Conservation (phyloP, 2,888 invertebrate species). For the Ernsta delagoae region DNA sequence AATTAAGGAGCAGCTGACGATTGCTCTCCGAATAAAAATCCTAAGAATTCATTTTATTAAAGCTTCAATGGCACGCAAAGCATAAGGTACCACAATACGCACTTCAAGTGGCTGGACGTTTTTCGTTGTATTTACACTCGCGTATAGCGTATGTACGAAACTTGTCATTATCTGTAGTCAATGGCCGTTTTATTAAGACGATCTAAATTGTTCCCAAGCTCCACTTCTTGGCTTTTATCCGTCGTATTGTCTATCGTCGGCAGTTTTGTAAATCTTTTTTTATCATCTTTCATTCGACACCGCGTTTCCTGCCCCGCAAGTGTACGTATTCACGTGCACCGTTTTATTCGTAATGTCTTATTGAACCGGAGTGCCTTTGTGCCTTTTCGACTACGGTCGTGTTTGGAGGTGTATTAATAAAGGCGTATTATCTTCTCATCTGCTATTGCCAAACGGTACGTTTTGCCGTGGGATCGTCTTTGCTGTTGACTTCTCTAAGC, state of each 20-base stretch:
- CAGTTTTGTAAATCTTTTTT: constrained; percentile 58
- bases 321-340: constrained; percentile 64
- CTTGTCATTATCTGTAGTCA: constrained; percentile 53
- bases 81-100: constrained; percentile 8
- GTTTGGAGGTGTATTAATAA: constrained; percentile 71
- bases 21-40: background rate
- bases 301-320: constrained; percentile 80
- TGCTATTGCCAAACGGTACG: constrained; percentile 52
- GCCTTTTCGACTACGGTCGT: constrained; percentile 78
- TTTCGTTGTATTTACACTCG: constrained; percentile 30
- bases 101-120: constrained; percentile 27
- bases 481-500: constrained; percentile 13
- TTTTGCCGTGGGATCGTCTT: constrained; percentile 64
- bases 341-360: constrained; percentile 62
- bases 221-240: constrained; percentile 59
- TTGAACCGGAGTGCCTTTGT: constrained; percentile 75
- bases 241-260: constrained; percentile 59
- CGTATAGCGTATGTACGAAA: constrained; percentile 31
- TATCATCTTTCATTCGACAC: constrained; percentile 73
- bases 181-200: constrained; percentile 48
- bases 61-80: constrained; percentile 7
- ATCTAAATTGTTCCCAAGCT: constrained; percentile 56
- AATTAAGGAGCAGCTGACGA: background rate
- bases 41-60: background rate
- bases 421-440: constrained; percentile 65